Conservation (phyloP, 2,113 vertebrate species). For the Cinclus cinclus region DNA sequence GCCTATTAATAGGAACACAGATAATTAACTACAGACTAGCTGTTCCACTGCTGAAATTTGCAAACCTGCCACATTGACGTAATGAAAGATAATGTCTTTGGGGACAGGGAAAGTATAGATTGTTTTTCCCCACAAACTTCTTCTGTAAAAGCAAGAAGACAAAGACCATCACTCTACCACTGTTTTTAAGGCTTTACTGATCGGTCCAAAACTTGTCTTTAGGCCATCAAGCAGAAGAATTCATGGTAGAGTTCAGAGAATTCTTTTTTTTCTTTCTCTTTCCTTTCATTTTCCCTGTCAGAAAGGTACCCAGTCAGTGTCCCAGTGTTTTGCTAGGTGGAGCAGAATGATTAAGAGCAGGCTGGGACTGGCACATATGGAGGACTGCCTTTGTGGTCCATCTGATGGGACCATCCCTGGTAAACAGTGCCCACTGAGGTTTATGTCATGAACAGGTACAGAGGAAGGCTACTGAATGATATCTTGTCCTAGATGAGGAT, state of each 20-base stretch:
- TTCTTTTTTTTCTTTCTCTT: neutral
- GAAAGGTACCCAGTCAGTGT: neutral
- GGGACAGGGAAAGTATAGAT: neutral
- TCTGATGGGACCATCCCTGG: neutral
- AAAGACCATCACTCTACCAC: neutral
- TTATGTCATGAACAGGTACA: neutral
- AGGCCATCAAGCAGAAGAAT: neutral
- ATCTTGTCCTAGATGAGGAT: neutral
- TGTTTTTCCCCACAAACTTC: neutral
- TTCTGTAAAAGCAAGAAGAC: neutral
- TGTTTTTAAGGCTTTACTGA: neutral
- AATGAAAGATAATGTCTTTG: neutral
- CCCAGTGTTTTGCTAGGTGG: neutral
- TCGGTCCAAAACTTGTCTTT: neutral
- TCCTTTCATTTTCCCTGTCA: neutral
- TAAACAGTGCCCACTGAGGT: neutral
- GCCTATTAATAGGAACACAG: neutral
- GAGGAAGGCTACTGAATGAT: neutral
- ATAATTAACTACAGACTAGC: constrained; percentile 13
- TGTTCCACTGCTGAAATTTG: neutral
- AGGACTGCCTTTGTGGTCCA: neutral
- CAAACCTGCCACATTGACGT: neutral
- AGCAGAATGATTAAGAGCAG: neutral
- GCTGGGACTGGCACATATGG: neutral
- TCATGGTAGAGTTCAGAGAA: neutral